Evolutionary conservation across 2,797 vertebrate genomes (phyloP).

Genomic region (Lepilemur septentrionalis): DNA sequence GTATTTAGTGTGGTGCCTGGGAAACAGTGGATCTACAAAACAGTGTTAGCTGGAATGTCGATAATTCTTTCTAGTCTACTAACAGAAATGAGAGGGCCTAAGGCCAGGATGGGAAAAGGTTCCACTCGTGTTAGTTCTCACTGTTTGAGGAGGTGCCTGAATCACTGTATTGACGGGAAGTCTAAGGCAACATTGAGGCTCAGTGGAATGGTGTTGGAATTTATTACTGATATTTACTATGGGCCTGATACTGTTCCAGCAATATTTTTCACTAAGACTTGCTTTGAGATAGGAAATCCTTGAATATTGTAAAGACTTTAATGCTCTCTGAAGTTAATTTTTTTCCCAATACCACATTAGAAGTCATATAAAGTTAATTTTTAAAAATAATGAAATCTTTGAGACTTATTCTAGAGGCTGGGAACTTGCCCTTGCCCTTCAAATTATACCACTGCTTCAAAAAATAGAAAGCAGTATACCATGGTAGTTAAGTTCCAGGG

Average conservation of each 20-base stretch:
- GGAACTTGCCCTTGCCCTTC: not conserved
- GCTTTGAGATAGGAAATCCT: not conserved
- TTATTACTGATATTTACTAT: not conserved
- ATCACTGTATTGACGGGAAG: not conserved
- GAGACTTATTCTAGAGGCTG: not conserved
- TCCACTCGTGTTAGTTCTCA: not conserved
- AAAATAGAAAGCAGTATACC: not conserved
- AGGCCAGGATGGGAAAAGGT: not conserved
- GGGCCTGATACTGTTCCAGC: not conserved
- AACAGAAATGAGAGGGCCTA: not conserved
- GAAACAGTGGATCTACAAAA: not conserved
- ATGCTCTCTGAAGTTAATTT: not conserved
- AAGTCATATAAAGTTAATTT: not conserved
- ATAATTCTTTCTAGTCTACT: not conserved
- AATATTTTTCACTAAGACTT: not conserved
- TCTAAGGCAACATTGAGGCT: not conserved
- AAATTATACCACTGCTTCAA: not conserved
- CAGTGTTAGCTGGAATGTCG: not conserved
- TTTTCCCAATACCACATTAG: not conserved
- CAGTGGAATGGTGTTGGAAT: not conserved
- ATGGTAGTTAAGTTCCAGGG: not conserved
- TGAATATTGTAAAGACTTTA: not conserved
- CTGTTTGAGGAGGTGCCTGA: not conserved
- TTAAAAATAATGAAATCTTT: conserved; percentile 27
- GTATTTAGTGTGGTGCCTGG: not conserved